phyloP scores from a whole-genome alignment of 2,113 vertebrate genomes.

The Clupea harengus region DNA sequence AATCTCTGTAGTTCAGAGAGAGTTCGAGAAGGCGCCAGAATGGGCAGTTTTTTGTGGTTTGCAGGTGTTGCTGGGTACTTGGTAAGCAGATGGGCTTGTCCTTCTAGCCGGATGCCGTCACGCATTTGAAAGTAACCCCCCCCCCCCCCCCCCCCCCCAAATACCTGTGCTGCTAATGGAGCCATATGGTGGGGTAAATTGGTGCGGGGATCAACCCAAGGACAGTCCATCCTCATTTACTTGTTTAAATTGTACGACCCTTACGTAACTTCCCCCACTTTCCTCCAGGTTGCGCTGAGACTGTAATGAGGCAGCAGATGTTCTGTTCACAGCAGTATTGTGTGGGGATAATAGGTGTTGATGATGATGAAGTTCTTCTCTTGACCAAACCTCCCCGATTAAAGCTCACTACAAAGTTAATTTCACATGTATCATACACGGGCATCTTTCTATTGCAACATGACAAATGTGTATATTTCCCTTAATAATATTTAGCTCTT shows the following conservation, averaged over 20 bases:
- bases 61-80: not conserved
- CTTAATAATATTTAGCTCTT: not conserved
- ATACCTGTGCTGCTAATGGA: not conserved
- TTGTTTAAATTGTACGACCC: slow-evolving; percentile 6
- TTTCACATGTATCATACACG: not conserved
- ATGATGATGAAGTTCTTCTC: not conserved
- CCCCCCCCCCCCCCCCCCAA: not conserved
- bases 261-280: not conserved
- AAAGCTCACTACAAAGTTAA: not conserved
- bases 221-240: slow-evolving; percentile 11
- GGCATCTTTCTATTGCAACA: not conserved
- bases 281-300: not conserved
- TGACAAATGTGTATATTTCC: not conserved
- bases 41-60: not conserved
- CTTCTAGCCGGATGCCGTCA: not conserved
- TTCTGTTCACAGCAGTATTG: not conserved
- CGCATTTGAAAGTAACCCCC: slow-evolving; percentile 1
- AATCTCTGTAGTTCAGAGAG: not conserved
- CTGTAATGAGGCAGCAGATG: not conserved
- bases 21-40: not conserved
- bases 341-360: not conserved
- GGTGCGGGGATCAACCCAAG: slow-evolving; percentile 3
- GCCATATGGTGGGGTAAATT: slow-evolving; percentile 12
- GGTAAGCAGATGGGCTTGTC: not conserved
- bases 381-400: not conserved